A percentile compares a stretch with the other conserved stretches of the same genome.
Evolutionary conservation across 2,113 vertebrate species (phyloP).

Genomic region (Onychostoma macrolepis): DNA sequence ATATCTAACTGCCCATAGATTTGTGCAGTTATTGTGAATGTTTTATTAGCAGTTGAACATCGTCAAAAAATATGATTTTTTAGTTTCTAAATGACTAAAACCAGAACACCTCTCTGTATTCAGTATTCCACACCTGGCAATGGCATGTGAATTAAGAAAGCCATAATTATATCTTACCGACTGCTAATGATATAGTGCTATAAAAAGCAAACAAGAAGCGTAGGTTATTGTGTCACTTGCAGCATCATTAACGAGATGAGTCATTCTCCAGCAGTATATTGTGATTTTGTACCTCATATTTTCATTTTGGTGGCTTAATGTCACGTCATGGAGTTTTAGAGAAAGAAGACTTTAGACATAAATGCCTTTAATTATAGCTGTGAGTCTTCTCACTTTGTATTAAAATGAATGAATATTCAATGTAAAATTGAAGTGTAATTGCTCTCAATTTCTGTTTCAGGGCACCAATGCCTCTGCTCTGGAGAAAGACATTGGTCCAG

Average conservation of each 20-base stretch:
- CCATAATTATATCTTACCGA: not conserved
- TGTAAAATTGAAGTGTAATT: not conserved
- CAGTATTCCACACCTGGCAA: not conserved
- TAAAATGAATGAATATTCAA: no score
- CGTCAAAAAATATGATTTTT: no score
- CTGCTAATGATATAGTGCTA: not conserved
- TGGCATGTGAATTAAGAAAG: not conserved
- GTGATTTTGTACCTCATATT: not conserved
- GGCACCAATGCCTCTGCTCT: constrained; percentile 99
- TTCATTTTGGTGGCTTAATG: not conserved
- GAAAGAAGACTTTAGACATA: not conserved
- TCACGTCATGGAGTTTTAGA: not conserved
- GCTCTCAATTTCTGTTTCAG: constrained; percentile 72
- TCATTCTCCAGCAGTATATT: not conserved
- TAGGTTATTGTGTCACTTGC: not conserved
- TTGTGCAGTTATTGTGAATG: not conserved
- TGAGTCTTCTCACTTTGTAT: not conserved
- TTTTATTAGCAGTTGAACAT: not conserved
- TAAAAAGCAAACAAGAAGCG: not conserved
- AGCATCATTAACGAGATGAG: not conserved
- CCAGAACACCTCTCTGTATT: no score
- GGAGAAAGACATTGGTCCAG: constrained; percentile 99
- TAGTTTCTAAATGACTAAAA: no score
- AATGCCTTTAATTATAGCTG: not conserved
- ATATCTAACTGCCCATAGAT: not conserved